These are phyloP conservation scores for Phalloptychus januarius DNA, from an alignment of 2,797 vertebrate genomes.

Conservation along the genomic window DNA sequence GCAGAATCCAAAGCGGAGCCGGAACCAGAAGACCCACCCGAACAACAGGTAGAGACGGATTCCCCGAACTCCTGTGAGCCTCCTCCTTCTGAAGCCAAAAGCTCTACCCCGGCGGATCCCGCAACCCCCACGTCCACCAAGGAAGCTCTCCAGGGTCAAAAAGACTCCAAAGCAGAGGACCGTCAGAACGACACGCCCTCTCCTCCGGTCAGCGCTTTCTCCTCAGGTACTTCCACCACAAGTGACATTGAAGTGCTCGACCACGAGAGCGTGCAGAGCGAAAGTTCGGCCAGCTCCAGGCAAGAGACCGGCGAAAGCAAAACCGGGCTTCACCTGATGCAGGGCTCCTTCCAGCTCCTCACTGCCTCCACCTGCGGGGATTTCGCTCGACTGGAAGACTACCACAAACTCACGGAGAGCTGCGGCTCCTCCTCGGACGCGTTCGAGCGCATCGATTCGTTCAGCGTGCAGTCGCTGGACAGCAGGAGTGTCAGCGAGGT, in stretches of 20 bases:
- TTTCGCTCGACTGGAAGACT: slow-evolving; percentile 91
- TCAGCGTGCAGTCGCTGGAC: slow-evolving; percentile 95
- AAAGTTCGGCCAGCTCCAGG: slow-evolving; percentile 95
- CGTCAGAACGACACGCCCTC: slow-evolving; percentile 96
- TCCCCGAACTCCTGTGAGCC: slow-evolving; percentile 44
- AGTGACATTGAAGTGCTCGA: slow-evolving; percentile 99
- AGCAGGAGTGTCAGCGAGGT: slow-evolving; percentile 98
- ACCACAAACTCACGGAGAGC: slow-evolving; percentile 95
- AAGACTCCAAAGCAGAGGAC: slow-evolving; percentile 92
- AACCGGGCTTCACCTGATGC: slow-evolving; percentile 92
- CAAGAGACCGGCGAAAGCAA: slow-evolving; percentile 92
- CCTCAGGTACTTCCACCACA: slow-evolving; percentile 97
- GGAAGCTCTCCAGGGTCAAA: slow-evolving; percentile 83
- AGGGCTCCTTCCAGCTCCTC: slow-evolving; percentile 96
- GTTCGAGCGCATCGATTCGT: slow-evolving; percentile 97
- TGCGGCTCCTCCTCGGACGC: slow-evolving; percentile 95
- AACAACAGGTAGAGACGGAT: slow-evolving; percentile 36
- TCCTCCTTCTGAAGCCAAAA: slow-evolving; percentile 42
- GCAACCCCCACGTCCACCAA: slow-evolving; percentile 76
- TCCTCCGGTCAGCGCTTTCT: slow-evolving; percentile 95
- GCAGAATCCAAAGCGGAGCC: slow-evolving; percentile 42
- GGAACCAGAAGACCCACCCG: slow-evolving; percentile 25
- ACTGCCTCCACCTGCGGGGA: slow-evolving; percentile 92
- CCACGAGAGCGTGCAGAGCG: slow-evolving; percentile 97
- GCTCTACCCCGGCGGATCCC: slow-evolving; percentile 67